These are phyloP conservation scores for Mustela nigripes DNA, from an alignment of 2,113 vertebrate genomes.

Conservation along the genomic window DNA sequence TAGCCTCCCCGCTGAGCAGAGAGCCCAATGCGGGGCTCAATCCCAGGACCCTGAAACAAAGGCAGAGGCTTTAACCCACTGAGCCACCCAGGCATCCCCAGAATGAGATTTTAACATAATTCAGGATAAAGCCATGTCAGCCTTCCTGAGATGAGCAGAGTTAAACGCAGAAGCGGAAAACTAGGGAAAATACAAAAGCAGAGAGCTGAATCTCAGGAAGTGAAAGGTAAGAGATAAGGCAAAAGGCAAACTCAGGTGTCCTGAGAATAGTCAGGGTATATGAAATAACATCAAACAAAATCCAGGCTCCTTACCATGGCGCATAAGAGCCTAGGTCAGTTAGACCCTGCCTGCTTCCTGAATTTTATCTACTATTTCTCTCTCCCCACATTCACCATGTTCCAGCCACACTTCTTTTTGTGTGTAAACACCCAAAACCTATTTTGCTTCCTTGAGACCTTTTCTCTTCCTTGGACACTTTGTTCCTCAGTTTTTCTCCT, in stretches of 20 bases:
- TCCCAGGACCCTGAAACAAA: too few relatives aligned
- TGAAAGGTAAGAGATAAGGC: background rate
- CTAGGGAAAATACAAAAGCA: background rate
- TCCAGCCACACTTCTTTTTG: background rate
- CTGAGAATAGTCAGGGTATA: background rate
- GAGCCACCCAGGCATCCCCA: too few relatives aligned
- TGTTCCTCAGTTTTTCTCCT: background rate
- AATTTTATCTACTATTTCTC: background rate
- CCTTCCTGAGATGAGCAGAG: background rate
- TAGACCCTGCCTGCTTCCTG: background rate
- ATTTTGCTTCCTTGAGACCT: background rate
- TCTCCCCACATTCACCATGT: background rate
- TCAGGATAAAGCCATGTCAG: background rate
- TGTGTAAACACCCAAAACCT: background rate
- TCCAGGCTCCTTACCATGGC: background rate
- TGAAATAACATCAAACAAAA: conserved; percentile 33
- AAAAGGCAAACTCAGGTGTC: background rate
- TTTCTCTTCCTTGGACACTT: background rate
- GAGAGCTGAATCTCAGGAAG: background rate
- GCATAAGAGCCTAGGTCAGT: background rate
- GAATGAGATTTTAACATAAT: background rate
- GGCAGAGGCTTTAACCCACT: too few relatives aligned
- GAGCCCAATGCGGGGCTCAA: too few relatives aligned
- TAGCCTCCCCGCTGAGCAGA: too few relatives aligned
- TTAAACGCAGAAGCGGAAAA: conserved; percentile 6